Conservation (phyloP, 1,140 invertebrate genomes). For the Macrobrachium rosenbergii region DNA sequence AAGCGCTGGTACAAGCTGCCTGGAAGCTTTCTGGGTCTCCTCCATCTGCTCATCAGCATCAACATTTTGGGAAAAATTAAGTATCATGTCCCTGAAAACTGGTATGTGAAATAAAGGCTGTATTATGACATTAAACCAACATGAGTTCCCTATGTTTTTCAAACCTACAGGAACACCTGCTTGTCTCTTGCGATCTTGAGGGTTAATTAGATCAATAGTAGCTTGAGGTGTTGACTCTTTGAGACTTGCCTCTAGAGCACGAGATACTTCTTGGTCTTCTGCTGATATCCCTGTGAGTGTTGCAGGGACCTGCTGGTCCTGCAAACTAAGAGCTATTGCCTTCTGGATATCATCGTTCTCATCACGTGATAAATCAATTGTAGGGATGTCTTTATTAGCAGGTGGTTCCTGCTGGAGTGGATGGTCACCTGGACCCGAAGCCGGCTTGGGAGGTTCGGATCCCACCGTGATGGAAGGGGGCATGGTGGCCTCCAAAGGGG, state of each 20-base stretch:
- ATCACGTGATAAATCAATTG: conserved; percentile 54
- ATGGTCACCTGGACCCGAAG: conserved; percentile 41
- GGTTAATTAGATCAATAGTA: conserved; percentile 73
- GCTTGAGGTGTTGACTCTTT: conserved; percentile 71
- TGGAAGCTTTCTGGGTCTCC: conserved; percentile 32
- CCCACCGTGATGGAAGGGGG: conserved; percentile 59
- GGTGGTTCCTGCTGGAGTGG: conserved; percentile 41
- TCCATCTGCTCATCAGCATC: conserved; percentile 53
- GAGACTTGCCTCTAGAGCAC: conserved; percentile 72
- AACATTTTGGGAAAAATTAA: conserved; percentile 69
- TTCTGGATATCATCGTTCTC: conserved; percentile 71
- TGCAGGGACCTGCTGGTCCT: conserved; percentile 67
- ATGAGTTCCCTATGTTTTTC: conserved; percentile 75
- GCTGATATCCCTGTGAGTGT: conserved; percentile 69
- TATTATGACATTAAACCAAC: conserved; percentile 75
- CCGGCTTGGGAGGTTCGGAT: conserved; percentile 53
- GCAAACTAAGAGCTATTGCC: conserved; percentile 72
- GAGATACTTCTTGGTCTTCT: conserved; percentile 71
- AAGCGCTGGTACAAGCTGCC: conserved; percentile 66
- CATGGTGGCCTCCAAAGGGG: conserved; percentile 57
- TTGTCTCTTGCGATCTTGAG: conserved; percentile 71
- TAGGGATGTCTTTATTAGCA: conserved; percentile 50
- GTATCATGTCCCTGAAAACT: conserved; percentile 71
- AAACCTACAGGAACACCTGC: conserved; percentile 72
- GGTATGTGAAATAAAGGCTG: conserved; percentile 73